Conservation (phyloP, 37 sponge, comb jelly and placozoan genomes). For the Beroe forskalii region DNA sequence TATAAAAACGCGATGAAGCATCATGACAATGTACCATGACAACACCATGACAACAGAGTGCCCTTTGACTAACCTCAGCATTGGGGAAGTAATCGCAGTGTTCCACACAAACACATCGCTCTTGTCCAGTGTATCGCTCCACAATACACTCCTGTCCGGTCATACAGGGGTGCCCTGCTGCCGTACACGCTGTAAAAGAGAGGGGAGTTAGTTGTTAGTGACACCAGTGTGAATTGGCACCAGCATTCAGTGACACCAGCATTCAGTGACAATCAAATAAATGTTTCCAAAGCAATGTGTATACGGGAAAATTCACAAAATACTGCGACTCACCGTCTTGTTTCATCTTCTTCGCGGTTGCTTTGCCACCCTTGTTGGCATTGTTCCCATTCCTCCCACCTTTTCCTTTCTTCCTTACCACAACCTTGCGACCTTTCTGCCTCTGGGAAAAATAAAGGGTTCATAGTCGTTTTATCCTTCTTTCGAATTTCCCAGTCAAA, state of each 20-base stretch:
- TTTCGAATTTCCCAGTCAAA: no score
- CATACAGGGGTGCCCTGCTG: constrained; percentile 58
- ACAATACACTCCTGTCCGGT: constrained; percentile 54
- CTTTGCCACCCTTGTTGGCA: not conserved
- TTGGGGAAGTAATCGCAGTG: not conserved
- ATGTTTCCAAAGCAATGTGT: no score
- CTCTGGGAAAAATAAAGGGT: not conserved
- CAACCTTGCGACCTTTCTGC: not conserved
- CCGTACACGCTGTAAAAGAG: constrained; percentile 15
- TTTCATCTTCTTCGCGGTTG: not conserved
- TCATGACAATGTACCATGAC: not conserved
- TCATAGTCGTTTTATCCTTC: no score
- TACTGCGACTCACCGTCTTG: not conserved
- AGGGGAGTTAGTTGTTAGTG: no score
- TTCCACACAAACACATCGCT: constrained; percentile 39
- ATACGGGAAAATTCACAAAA: no score
- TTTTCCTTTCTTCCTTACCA: not conserved
- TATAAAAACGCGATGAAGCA: no score
- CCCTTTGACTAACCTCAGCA: not conserved
- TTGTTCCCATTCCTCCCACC: not conserved
- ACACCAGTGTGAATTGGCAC: no score
- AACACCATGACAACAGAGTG: not conserved
- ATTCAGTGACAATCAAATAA: not conserved
- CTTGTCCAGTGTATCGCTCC: constrained; percentile 35
- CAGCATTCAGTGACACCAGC: not conserved